These are phyloP conservation scores for Popillia japonica DNA, from an alignment of 1,140 invertebrate genomes.

Conservation along the genomic window DNA sequence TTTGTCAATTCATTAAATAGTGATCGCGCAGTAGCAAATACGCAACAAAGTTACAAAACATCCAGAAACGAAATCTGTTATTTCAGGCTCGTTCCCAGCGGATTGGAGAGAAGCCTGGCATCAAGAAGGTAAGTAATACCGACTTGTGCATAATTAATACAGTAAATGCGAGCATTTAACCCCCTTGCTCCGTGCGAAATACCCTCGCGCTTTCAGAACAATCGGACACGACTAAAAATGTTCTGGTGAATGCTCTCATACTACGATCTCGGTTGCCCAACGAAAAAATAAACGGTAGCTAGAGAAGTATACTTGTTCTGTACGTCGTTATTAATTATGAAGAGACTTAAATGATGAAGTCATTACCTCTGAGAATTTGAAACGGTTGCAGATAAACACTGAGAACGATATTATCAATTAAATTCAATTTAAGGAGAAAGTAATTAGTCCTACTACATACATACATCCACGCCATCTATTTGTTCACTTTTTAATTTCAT, in stretches of 20 bases:
- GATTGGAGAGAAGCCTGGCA: conserved; percentile 60
- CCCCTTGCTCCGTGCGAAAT: conserved; percentile 40
- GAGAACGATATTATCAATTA: neutral
- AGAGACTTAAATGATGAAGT: conserved; percentile 52
- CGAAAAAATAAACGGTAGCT: neutral
- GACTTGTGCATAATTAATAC: conserved; percentile 55
- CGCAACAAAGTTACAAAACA: conserved; percentile 29
- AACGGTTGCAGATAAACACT: neutral
- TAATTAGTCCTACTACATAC: no score
- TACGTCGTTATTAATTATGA: conserved; percentile 48
- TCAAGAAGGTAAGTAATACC: conserved; percentile 60
- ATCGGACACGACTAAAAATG: neutral
- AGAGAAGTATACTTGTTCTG: neutral
- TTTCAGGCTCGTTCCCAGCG: conserved; percentile 57
- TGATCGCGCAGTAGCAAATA: neutral
- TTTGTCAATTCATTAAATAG: conserved; percentile 19
- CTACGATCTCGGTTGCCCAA: neutral
- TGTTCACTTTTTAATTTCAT: no score
- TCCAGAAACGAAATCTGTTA: conserved; percentile 36
- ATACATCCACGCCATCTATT: no score
- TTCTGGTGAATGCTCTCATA: neutral
- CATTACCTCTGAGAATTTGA: conserved; percentile 45
- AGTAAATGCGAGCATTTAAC: conserved; percentile 57
- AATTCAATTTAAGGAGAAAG: neutral
- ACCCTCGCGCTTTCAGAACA: neutral